These are phyloP conservation scores for Scaptodrosophila latifasciaeformis DNA, from an alignment of 2,888 invertebrate genomes.

Conservation along the genomic window DNA sequence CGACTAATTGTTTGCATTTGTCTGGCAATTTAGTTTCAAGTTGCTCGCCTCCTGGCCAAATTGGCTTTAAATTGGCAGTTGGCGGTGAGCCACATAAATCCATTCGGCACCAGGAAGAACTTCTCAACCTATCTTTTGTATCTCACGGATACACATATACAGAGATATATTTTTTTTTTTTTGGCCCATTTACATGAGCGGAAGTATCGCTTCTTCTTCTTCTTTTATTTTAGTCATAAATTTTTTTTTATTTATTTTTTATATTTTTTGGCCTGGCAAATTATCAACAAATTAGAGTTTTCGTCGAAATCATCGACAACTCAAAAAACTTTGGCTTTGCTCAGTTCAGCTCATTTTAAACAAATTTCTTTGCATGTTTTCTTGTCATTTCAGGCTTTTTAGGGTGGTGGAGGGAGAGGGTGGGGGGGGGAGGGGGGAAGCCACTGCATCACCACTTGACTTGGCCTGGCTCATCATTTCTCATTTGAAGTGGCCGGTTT, in stretches of 20 bases:
- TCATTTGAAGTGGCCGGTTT: conserved; percentile 22
- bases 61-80: conserved; percentile 72
- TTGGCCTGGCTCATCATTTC: conserved; percentile 10
- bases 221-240: no score
- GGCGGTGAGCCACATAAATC: conserved; percentile 53
- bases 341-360: conserved; percentile 43
- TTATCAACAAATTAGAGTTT: conserved; percentile 72
- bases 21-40: conserved; percentile 64
- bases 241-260: no score
- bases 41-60: conserved; percentile 71
- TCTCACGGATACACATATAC: not conserved
- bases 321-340: conserved; percentile 17
- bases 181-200: conserved; percentile 23
- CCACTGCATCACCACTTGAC: no score
- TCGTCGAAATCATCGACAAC: conserved; percentile 55
- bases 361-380: conserved; percentile 61
- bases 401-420: not conserved
- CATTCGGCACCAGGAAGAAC: conserved; percentile 35
- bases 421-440: no score
- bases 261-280: conserved; percentile 63
- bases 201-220: conserved; percentile 31
- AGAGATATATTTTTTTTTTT: not conserved
- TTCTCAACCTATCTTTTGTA: conserved; percentile 30
- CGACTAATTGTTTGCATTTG: conserved; percentile 66
- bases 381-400: conserved; percentile 61